Conservation (phyloP, 2,888 invertebrate species). For the Lasius platythorax region DNA sequence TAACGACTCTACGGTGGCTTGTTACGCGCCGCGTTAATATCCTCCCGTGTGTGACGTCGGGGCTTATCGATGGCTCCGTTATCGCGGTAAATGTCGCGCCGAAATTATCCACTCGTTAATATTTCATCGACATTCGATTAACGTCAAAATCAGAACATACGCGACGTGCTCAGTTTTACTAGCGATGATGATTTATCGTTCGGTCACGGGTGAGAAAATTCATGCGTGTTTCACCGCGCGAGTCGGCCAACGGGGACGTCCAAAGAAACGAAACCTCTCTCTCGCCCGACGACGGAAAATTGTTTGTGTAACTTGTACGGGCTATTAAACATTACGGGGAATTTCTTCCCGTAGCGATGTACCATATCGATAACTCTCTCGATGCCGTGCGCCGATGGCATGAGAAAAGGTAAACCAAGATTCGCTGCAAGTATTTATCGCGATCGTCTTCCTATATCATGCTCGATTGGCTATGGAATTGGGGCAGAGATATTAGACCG, state of each 20-base stretch:
- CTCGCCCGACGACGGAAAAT: slow-evolving; percentile 16
- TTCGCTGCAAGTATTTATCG: slow-evolving; percentile 38
- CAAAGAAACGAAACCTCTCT: slow-evolving; percentile 23
- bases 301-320: slow-evolving; percentile 47
- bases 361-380: slow-evolving; percentile 57
- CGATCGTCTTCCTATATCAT: slow-evolving; percentile 20
- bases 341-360: slow-evolving; percentile 47
- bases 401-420: slow-evolving; percentile 43
- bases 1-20: slow-evolving; percentile 59
- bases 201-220: slow-evolving; percentile 41
- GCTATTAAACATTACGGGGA: slow-evolving; percentile 55
- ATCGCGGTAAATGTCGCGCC: slow-evolving; percentile 48
- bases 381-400: slow-evolving; percentile 35
- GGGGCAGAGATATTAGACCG: slow-evolving; percentile 36
- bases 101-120: slow-evolving; percentile 66
- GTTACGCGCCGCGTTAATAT: slow-evolving; percentile 62
- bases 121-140: slow-evolving; percentile 62
- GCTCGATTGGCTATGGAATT: slow-evolving; percentile 53
- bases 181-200: slow-evolving; percentile 62
- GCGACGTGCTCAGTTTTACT: slow-evolving; percentile 47
- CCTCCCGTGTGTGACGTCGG: neutral
- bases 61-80: slow-evolving; percentile 34
- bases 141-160: slow-evolving; percentile 37
- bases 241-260: neutral
- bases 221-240: slow-evolving; percentile 7